phyloP scores from a whole-genome alignment of 2,797 vertebrate species.

The Enteromius trimaculatus region DNA sequence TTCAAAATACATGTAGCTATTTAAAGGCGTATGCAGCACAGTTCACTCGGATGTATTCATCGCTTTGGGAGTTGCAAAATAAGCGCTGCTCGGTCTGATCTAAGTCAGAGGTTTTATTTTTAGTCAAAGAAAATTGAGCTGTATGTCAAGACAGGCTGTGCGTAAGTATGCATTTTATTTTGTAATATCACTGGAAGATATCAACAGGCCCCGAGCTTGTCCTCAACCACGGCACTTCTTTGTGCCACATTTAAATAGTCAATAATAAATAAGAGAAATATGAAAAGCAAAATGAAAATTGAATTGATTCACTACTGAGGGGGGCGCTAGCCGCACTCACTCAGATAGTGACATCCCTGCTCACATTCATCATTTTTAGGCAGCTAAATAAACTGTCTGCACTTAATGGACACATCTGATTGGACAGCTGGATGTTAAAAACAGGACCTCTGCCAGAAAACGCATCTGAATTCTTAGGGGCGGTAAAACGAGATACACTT shows the following conservation, averaged over 20 bases:
- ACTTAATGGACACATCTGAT: not conserved
- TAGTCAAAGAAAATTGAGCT: not conserved
- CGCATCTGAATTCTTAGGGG: conserved; percentile 10
- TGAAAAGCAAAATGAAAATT: not conserved
- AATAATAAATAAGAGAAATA: not conserved
- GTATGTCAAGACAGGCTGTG: not conserved
- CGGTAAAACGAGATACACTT: not conserved
- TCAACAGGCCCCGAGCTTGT: not conserved
- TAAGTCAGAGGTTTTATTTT: not conserved
- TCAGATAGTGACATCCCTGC: not conserved
- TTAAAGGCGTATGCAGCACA: not conserved
- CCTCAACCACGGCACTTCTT: not conserved
- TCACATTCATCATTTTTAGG: conserved; percentile 23
- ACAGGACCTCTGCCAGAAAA: not conserved
- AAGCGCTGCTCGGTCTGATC: not conserved
- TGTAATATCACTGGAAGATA: not conserved
- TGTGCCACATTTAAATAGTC: not conserved
- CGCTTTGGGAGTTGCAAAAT: not conserved
- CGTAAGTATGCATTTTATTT: not conserved
- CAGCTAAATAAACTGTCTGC: conserved; percentile 9
- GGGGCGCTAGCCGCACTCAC: not conserved
- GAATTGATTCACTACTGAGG: not conserved
- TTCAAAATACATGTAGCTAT: not conserved
- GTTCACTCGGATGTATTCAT: not conserved
- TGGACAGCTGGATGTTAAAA: conserved; percentile 2